Evolutionary conservation across 2,888 invertebrate species (phyloP), one percentile per base, ranked within the genome.

Genomic region (Drosophila pullipes): DNA sequence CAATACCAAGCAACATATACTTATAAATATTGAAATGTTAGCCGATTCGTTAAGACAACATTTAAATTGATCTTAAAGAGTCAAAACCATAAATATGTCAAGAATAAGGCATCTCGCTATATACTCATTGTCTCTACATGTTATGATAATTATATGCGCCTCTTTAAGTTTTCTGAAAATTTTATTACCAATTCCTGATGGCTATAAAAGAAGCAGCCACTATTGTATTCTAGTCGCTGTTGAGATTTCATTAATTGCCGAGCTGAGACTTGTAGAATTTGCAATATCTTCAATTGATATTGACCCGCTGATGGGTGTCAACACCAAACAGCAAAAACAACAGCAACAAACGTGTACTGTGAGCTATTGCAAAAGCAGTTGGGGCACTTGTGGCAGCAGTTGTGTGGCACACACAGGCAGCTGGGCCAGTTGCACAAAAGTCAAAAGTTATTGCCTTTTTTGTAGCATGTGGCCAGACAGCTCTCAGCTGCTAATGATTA

Each of bases 381-480:
- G 67, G 44, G 53, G 49, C 52, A 35, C 41, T 55, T 69, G 65
- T 50, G 44, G 35, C 52, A 52, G 52, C 50, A 52, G 31, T 52
- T 52, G 52, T 30, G 52, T 60, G 54, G 28, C 47, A 25, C 47
- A 47, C 25, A 47, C 47, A 4, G 25, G 9, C 47, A 47, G 47
- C 47, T 16, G 47, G n/a, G 35, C 35, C 31, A 63, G 39, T 59
- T 69, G 70, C 68, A 60, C 69, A 85, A 83, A 81, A 81, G 83
- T 83, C 85, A 85, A 85, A 88, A 58, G 88, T 69, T 80, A 80
- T 81, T 85, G 81, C 83, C 83, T 85, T 87, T 85, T 85, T 67
- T 67, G 74, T 66, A 35, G 55, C 41, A n/a, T 35, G 31, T 61
- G 18, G 62, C 49, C 47, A 33, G 57, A 52, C 60, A 61, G 73